Evolutionary conservation across 1,140 invertebrate species (phyloP).

Genomic region (Eriosoma lanigerum): DNA sequence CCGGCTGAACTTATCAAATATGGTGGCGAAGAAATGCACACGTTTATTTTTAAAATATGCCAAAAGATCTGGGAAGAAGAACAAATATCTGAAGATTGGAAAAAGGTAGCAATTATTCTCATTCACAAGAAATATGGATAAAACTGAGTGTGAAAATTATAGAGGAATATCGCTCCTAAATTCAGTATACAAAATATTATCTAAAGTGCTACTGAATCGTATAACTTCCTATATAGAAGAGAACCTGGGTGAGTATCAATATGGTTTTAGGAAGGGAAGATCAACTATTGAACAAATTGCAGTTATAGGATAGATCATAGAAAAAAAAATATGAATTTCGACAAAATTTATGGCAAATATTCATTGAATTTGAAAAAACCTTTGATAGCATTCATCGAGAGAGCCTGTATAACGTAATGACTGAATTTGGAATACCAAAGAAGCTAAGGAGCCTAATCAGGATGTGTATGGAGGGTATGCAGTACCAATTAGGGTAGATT

Average conservation of each 20-base stretch:
- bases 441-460: no score
- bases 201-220: not conserved
- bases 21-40: no score
- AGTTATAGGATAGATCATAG: constrained; percentile 17
- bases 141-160: constrained; percentile 54
- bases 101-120: no score
- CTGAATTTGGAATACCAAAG: no score
- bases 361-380: constrained; percentile 52
- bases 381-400: constrained; percentile 47
- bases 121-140: constrained; percentile 55
- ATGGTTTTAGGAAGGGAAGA: constrained; percentile 52
- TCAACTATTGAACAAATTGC: constrained; percentile 53
- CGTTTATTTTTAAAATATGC: no score
- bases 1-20: no score
- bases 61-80: no score
- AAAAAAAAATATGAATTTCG: constrained; percentile 43
- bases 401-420: constrained; percentile 26
- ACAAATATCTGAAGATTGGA: no score
- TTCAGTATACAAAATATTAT: constrained; percentile 36
- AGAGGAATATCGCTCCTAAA: constrained; percentile 53
- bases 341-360: constrained; percentile 50
- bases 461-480: no score
- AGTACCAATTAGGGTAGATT: no score
- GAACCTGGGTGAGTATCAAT: constrained; percentile 52
- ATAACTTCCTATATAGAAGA: constrained; percentile 48